Conservation (phyloP, 2,113 vertebrate species). For the Rostratula benghalensis region DNA sequence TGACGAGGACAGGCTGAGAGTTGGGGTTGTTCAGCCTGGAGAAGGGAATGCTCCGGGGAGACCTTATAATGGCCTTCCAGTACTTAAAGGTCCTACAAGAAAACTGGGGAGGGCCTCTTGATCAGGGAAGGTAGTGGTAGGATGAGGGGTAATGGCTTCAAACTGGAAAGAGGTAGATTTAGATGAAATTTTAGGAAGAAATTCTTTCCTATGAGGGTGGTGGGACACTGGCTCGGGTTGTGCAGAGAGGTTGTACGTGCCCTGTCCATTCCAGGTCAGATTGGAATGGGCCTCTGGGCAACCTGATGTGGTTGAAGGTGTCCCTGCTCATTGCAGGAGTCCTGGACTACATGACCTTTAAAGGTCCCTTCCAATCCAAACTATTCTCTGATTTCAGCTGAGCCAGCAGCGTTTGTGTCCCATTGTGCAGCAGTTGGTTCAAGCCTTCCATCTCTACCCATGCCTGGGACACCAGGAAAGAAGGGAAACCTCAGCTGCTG, state of each 20-base stretch:
- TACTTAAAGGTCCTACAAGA: not conserved
- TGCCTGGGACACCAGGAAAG: not conserved
- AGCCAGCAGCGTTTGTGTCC: not conserved
- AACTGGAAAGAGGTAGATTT: not conserved
- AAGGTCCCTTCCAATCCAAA: not conserved
- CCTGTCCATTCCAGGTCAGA: not conserved
- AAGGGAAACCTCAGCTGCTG: not conserved
- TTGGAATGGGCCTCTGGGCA: not conserved
- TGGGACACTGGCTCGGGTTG: not conserved
- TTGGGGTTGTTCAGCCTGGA: not conserved
- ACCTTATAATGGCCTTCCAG: not conserved
- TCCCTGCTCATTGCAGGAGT: not conserved
- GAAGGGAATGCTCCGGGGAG: not conserved
- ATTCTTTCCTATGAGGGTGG: not conserved
- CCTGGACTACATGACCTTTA: not conserved
- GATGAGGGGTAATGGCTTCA: not conserved
- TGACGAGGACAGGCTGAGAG: not conserved
- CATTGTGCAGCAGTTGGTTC: not conserved
- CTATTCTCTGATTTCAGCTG: not conserved
- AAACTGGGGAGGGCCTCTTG: not conserved
- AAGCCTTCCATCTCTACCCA: not conserved
- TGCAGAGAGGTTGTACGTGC: not conserved
- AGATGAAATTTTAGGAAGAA: not conserved
- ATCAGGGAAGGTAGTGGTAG: too few species aligned
- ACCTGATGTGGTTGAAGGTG: not conserved